Conservation (phyloP, 2,113 vertebrate genomes). For the Orycteropus afer region DNA sequence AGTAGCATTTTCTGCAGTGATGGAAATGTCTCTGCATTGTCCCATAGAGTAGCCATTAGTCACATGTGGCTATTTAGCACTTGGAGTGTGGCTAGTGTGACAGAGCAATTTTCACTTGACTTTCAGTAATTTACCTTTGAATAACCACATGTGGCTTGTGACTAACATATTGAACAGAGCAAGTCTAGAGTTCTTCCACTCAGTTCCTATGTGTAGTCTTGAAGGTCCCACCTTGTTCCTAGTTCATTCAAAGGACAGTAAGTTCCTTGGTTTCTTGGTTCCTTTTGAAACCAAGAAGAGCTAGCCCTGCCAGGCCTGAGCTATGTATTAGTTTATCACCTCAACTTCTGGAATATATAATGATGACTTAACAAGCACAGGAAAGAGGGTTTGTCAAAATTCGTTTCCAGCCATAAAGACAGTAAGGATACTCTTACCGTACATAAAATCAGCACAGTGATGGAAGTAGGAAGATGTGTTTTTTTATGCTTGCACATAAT, state of each 20-base stretch:
- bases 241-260: slow-evolving; percentile 37
- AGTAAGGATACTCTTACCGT: slow-evolving; percentile 8
- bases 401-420: slow-evolving; percentile 14
- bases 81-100: background rate
- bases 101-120: background rate
- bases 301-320: background rate
- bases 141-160: background rate
- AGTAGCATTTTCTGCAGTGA: slow-evolving; percentile 1
- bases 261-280: too few relatives aligned
- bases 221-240: slow-evolving; percentile 2
- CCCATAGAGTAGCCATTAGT: background rate
- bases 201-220: slow-evolving; percentile 21
- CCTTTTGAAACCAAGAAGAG: slow-evolving; percentile 25
- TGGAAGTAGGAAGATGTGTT: background rate
- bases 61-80: background rate
- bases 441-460: background rate
- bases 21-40: background rate
- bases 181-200: background rate
- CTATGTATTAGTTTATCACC: slow-evolving; percentile 20
- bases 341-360: slow-evolving; percentile 18
- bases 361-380: background rate
- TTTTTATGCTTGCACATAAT: background rate
- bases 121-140: slow-evolving; percentile 53
- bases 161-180: background rate
- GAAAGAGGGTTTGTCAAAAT: slow-evolving; percentile 30